These are phyloP conservation scores for Junco hyemalis DNA, from an alignment of 2,113 vertebrate genomes.

Conservation along the genomic window DNA sequence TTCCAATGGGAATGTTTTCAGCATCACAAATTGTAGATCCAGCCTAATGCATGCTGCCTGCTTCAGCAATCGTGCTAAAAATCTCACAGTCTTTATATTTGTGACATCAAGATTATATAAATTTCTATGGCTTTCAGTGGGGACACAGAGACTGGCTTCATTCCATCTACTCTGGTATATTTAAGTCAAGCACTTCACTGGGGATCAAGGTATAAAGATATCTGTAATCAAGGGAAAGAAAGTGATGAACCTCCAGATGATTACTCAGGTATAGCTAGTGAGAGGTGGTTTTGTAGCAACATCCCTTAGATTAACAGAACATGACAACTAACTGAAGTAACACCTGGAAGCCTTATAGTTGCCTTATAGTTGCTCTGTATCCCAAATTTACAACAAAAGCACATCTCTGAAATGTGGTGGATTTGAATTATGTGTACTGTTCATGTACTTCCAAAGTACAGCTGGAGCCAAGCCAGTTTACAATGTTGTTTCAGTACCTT, in stretches of 20 bases:
- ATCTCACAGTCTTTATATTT: background rate
- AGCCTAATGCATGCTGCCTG: accelerated
- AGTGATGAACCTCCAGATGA: background rate
- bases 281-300: background rate
- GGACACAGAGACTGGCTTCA: background rate
- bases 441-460: background rate
- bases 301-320: background rate
- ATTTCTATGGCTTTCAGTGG: background rate
- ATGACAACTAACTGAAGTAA: background rate
- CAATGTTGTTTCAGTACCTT: background rate
- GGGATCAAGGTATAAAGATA: background rate
- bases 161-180: background rate
- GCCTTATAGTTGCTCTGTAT: background rate
- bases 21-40: background rate
- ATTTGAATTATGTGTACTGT: background rate
- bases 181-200: background rate
- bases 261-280: background rate
- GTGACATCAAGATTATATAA: background rate
- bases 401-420: background rate
- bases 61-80: background rate
- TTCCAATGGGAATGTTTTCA: background rate
- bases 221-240: background rate
- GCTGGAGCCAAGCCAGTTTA: background rate
- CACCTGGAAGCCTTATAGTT: background rate
- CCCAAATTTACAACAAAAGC: background rate